These are phyloP conservation scores for Agrilus mali DNA, from an alignment of 2,888 invertebrate species.

Conservation along the genomic window DNA sequence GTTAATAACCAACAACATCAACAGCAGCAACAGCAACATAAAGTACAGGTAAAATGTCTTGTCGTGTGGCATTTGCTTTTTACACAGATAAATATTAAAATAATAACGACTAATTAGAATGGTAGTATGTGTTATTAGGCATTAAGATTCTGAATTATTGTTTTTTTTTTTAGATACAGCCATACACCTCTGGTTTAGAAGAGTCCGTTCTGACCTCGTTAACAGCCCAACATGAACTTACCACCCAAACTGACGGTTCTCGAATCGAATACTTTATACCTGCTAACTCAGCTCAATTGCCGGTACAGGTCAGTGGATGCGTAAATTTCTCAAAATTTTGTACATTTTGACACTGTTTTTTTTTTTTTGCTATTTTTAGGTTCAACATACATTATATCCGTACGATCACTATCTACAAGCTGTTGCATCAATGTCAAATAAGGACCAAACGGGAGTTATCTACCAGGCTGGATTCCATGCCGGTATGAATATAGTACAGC, in stretches of 20 bases:
- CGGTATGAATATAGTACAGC: constrained; percentile 31
- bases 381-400: constrained; percentile 28
- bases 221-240: constrained; percentile 28
- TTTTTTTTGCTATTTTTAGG: constrained; percentile 10
- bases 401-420: constrained; percentile 37
- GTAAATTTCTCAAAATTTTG: background rate
- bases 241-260: constrained; percentile 28
- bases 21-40: constrained; percentile 22
- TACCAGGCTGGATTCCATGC: constrained; percentile 34
- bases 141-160: constrained; percentile 4
- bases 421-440: constrained; percentile 24
- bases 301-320: constrained; percentile 19
- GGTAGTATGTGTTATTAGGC: background rate
- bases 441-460: constrained; percentile 25
- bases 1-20: constrained; percentile 24
- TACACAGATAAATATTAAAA: constrained; percentile 2
- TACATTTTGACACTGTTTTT: background rate
- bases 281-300: constrained; percentile 25
- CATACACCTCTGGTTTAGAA: constrained; percentile 29
- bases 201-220: constrained; percentile 33
- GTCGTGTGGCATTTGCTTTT: background rate
- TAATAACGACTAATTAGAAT: constrained; percentile 11
- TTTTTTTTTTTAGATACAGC: constrained; percentile 24
- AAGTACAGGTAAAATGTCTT: constrained; percentile 20
- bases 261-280: constrained; percentile 37